Base-by-base conservation (phyloP, 2,113 vertebrate species). In the Prinia subflava region DNA sequence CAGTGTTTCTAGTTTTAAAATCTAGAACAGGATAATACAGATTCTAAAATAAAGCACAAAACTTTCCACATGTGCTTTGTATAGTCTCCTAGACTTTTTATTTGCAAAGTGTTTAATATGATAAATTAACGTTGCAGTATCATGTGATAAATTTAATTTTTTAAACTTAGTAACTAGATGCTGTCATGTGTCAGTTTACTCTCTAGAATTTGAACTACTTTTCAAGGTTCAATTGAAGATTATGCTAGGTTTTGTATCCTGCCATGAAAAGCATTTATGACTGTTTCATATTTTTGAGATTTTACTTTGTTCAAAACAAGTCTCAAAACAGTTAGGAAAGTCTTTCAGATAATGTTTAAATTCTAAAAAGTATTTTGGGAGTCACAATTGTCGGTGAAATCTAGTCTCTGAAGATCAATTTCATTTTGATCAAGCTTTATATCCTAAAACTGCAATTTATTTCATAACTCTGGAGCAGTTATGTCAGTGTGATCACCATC, bases 341-440 rank as follows among this genome's bases (percentile, higher is more conserved):
- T 47, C 8, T 91, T 64, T 85, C 93, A 77, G 27, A 52, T 53
- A 91, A 63, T 46, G 9, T 7, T 50, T 89, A 75, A 88, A 85
- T 92, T 86, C 81, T 59, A 82, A 46, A 5, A 6, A 67, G 23
- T 69, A 55, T 55, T 73, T 33, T 91, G 63, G 33, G 33, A 81
- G 23, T 21, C 39, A 75, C 11, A 83, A 52, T 19, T 88, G 33
- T 59, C 4, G 4, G 46, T 44, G 65, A 95, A 94, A 92, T 91
- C 27, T 31, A 90, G 39, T 35, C 49, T 86, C 77, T 91, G 46
- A 89, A 91, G 88, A 78, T 70, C 46, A 73, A 56, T 73, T 89
- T 89, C 23, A 47, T 90, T 96, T 93, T 96, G 82, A 92, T 77
- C 73, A 83, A 84, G 59, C 42, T 39, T 90, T 88, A 50, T 19